phyloP scores from a whole-genome alignment of 2,797 vertebrate species.

The Chaetodon trifasciatus region DNA sequence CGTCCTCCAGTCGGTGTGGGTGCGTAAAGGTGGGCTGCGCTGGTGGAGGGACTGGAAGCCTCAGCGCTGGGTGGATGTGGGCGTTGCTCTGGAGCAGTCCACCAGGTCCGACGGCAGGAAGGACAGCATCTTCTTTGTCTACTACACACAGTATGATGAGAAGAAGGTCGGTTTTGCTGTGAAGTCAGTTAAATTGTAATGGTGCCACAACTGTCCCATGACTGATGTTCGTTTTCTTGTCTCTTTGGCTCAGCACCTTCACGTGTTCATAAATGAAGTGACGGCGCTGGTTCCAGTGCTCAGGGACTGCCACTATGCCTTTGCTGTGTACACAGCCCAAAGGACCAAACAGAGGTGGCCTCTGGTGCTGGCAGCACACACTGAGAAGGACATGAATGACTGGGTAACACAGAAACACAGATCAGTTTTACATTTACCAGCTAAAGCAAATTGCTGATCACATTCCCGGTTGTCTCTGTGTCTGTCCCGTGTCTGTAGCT shows the following conservation, averaged over 20 bases:
- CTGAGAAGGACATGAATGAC: slow-evolving; percentile 93
- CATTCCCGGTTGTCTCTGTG: slow-evolving; percentile 4
- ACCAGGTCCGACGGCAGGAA: slow-evolving; percentile 86
- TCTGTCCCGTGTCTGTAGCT: slow-evolving; percentile 81
- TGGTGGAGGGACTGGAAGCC: slow-evolving; percentile 98
- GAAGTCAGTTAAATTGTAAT: not conserved
- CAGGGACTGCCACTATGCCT: slow-evolving; percentile 90
- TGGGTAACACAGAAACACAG: slow-evolving; percentile 86
- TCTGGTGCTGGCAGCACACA: slow-evolving; percentile 90
- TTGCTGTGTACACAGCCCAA: slow-evolving; percentile 93
- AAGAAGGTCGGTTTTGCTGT: slow-evolving; percentile 89
- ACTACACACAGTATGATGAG: slow-evolving; percentile 92
- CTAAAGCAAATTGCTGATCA: not conserved
- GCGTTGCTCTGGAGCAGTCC: slow-evolving; percentile 94
- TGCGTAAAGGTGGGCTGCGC: slow-evolving; percentile 91
- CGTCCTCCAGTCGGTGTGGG: slow-evolving; percentile 90
- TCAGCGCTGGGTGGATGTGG: slow-evolving; percentile 93
- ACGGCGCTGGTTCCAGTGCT: slow-evolving; percentile 93
- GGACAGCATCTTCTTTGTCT: slow-evolving; percentile 96
- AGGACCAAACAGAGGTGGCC: slow-evolving; percentile 94
- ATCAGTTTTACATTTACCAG: not conserved
- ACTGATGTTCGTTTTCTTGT: no score
- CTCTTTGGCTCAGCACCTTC: slow-evolving; percentile 87
- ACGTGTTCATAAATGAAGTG: slow-evolving; percentile 93
- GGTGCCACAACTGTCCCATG: no score